Conservation (phyloP, 2,888 invertebrate species). For the Pocota personata region DNA sequence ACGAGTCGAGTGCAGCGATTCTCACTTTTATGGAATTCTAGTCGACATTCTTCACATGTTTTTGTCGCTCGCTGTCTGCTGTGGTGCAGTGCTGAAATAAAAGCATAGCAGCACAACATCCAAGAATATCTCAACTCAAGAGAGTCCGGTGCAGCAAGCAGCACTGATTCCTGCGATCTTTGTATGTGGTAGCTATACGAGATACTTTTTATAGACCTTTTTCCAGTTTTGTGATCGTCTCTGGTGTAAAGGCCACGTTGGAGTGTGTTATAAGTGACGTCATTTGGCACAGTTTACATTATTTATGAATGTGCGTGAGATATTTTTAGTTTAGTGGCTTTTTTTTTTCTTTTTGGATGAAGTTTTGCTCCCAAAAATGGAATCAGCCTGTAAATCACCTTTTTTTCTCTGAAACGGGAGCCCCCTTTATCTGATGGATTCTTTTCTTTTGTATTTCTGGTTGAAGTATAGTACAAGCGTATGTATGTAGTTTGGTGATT, state of each 20-base stretch:
- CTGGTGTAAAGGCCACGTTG: constrained; percentile 9
- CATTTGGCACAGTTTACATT: constrained; percentile 50
- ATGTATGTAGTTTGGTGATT: neutral
- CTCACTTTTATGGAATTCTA: constrained; percentile 23
- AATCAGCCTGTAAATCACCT: neutral
- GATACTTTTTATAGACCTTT: constrained; percentile 8
- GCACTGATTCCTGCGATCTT: constrained; percentile 26
- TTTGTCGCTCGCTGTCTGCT: neutral
- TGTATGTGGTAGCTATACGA: constrained; percentile 44
- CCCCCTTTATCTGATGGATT: neutral
- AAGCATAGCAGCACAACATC: constrained; percentile 2
- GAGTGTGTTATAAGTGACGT: constrained; percentile 39
- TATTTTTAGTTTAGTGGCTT: constrained; percentile 31
- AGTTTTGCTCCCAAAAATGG: neutral
- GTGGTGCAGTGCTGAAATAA: neutral
- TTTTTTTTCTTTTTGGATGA: neutral
- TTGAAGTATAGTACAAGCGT: neutral
- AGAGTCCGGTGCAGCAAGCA: constrained; percentile 2
- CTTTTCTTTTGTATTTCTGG: neutral
- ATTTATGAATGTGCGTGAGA: constrained; percentile 39
- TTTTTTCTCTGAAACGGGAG: neutral
- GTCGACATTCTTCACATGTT: constrained; percentile 32
- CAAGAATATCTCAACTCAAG: constrained; percentile 16
- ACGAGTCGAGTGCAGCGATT: neutral
- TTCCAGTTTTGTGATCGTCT: constrained; percentile 18